Evolutionary conservation across 2,888 invertebrate species (phyloP).

Genomic region (Amphimallon solstitiale): DNA sequence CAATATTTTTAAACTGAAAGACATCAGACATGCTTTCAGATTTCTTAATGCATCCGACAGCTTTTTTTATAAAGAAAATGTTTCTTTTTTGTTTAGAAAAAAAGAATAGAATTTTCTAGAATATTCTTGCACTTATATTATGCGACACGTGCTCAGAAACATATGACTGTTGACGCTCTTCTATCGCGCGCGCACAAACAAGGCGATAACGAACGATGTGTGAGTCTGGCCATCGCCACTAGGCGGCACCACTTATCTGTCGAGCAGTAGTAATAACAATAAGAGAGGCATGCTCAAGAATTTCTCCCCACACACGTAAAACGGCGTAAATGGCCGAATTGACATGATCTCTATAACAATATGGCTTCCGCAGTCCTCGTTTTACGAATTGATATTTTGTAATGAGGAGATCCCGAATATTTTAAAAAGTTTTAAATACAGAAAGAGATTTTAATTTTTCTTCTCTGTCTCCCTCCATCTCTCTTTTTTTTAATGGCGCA

Average conservation of each 20-base stretch:
- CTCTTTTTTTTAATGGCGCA: background rate
- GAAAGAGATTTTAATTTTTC: background rate
- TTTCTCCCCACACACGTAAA: constrained; percentile 16
- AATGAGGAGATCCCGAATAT: too few relatives aligned
- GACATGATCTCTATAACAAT: constrained; percentile 48
- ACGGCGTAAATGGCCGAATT: constrained; percentile 47
- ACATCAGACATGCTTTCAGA: too few relatives aligned
- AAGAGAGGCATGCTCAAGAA: constrained; percentile 34
- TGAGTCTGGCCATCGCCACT: constrained; percentile 51
- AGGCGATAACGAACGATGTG: constrained; percentile 19
- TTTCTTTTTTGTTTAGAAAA: too few relatives aligned
- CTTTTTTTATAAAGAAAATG: too few relatives aligned
- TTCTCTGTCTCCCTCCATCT: background rate
- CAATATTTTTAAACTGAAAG: too few relatives aligned
- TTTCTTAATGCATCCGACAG: too few relatives aligned
- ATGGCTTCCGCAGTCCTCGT: constrained; percentile 53
- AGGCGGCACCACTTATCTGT: constrained; percentile 54
- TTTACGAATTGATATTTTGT: too few relatives aligned
- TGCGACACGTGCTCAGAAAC: constrained; percentile 23
- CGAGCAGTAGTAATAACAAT: background rate
- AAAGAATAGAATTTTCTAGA: background rate
- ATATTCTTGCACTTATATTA: background rate
- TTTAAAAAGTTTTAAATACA: too few relatives aligned
- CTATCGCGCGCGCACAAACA: constrained; percentile 10
- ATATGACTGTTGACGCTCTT: constrained; percentile 1